Base-by-base conservation (phyloP, 2,888 invertebrate species). In the Morinoia aosen region DNA sequence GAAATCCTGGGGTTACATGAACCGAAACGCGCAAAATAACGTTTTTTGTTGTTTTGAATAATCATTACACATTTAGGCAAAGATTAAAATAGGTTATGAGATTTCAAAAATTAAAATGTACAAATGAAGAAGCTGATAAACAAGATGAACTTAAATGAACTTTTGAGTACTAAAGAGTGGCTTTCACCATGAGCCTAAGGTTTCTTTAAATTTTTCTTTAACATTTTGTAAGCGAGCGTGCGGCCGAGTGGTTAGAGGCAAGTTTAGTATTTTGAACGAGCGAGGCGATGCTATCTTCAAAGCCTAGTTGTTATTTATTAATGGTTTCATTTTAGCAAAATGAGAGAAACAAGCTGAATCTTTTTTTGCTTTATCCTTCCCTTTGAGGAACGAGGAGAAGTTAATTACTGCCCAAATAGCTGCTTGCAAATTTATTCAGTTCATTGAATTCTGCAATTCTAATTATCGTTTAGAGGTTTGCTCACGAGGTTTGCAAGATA, bases 271-370 rank as follows among this genome's bases (percentile, higher is more conserved):
- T 90, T 90, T 39, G 40, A 48, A 39, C 39, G 90, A 48, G 93
- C 25, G 33, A n/a, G 93, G 57, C 12, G 93, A 93, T 93, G 93
- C 33, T 93, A 93, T 93, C 93, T 57, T 56, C 93, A 12, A 8
- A 90, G 56, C 12, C 93, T 57, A 48, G 93, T 93, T 19, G 57
- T 14, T 57, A 93, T 93, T 93, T 57, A 93, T 93, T 93, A 58
- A 93, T 93, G 93, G 25, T 76, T 48, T 11, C 90, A 90, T 90
- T 39, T 93, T 16, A 10, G 93, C 12, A 14, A 57, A 56, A 7
- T 93, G 58, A 57, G 93, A 93, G 93, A 76, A 12, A 57, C 93
- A 93, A 57, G n/a, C 93, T 57, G 8, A 33, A 93, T 57, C 7
- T 16, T 25, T 57, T n/a, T 93, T 57, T 25, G 93, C 93, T 19